A percentile compares a stretch with the other conserved stretches of the same genome.
phyloP scores from a whole-genome alignment of 1,140 invertebrate genomes.

The Anastrepha obliqua region DNA sequence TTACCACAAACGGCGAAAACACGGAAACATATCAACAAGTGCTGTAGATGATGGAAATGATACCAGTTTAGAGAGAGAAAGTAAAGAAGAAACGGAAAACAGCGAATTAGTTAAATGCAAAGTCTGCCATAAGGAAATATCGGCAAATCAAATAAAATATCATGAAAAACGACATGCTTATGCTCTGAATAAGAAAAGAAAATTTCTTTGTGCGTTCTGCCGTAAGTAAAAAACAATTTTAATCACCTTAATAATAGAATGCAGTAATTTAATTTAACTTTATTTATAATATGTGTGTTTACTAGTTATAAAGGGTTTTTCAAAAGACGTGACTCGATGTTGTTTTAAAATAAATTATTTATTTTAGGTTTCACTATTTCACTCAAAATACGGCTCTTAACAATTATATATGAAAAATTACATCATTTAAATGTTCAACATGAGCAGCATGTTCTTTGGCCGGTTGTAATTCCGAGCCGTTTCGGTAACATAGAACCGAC shows the following conservation, averaged over 20 bases:
- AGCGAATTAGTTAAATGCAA: neutral
- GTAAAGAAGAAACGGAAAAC: neutral
- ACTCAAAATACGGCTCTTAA: no score
- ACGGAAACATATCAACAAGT: neutral
- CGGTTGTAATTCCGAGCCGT: no score
- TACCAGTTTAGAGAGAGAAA: neutral
- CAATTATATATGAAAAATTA: no score
- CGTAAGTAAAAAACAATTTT: neutral
- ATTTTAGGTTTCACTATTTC: no score
- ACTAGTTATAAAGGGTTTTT: no score
- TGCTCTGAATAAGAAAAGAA: neutral
- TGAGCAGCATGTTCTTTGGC: no score
- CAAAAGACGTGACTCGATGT: no score
- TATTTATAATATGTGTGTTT: no score
- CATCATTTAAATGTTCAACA: no score
- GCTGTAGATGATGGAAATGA: neutral
- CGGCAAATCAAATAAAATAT: neutral
- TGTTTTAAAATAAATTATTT: no score
- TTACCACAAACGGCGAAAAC: conserved; percentile 10
- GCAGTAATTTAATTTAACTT: neutral
- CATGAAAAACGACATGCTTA: conserved; percentile 29
- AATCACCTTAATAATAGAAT: neutral
- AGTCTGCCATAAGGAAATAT: conserved; percentile 4
- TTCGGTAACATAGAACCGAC: no score
- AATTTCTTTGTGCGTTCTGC: neutral